These are phyloP conservation scores for Bovichtus variegatus DNA, from an alignment of 2,797 vertebrate species.

Conservation along the genomic window DNA sequence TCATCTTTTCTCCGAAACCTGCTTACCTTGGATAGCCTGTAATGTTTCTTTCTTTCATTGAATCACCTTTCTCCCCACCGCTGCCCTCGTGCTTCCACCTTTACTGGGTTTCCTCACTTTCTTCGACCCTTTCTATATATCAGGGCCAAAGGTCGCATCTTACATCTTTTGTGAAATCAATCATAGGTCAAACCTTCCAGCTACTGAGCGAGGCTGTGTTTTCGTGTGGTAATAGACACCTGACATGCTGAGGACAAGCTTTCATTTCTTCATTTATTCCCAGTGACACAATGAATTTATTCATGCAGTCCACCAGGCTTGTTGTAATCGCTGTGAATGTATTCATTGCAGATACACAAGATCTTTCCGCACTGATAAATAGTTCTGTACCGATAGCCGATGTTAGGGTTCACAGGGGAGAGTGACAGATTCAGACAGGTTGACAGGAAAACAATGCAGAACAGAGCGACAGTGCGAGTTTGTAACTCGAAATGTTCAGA, in stretches of 20 bases:
- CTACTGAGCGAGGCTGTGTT: conserved; percentile 7
- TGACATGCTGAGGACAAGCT: conserved; percentile 29
- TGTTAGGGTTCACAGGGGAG: conserved; percentile 27
- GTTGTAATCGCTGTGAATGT: conserved; percentile 32
- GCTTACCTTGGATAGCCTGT: conserved; percentile 20
- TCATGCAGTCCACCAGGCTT: conserved; percentile 38
- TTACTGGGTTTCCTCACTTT: conserved; percentile 29
- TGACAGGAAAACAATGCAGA: conserved; percentile 53
- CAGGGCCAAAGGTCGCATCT: conserved; percentile 55
- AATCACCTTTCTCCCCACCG: background rate
- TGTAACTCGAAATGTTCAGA: conserved; percentile 64
- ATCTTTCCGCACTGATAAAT: conserved; percentile 47
- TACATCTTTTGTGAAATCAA: conserved; percentile 46
- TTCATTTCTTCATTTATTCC: conserved; percentile 48
- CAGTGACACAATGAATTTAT: conserved; percentile 40
- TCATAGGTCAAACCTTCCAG: conserved; percentile 49
- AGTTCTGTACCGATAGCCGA: conserved; percentile 17
- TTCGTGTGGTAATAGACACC: conserved; percentile 28
- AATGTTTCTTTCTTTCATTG: conserved; percentile 28
- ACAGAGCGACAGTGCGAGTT: conserved; percentile 45
- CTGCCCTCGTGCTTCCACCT: conserved; percentile 13
- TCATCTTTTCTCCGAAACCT: conserved; percentile 28
- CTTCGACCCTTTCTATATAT: conserved; percentile 19
- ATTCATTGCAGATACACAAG: conserved; percentile 34
- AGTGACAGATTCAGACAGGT: conserved; percentile 42